Evolutionary conservation across 2,888 invertebrate genomes (phyloP).

Genomic region (Pantelozetes paolii): DNA sequence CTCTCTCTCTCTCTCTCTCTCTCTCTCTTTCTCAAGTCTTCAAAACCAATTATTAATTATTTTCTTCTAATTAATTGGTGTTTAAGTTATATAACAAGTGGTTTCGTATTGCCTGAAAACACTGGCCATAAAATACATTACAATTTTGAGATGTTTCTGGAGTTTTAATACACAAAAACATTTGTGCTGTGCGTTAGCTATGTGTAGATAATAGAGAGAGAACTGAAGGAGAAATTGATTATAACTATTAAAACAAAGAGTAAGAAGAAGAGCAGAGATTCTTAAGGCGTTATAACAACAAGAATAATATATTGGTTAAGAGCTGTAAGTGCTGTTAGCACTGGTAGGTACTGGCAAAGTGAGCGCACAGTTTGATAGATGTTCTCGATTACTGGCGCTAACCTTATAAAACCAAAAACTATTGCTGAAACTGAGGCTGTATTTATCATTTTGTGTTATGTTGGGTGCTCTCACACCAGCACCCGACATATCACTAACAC

Average conservation of each 20-base stretch:
- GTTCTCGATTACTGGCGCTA: constrained; percentile 28
- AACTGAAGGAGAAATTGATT: constrained; percentile 17
- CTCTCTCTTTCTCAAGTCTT: no score
- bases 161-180: not conserved
- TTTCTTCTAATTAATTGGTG: not conserved
- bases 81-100: not conserved
- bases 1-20: no score
- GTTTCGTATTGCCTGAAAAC: not conserved
- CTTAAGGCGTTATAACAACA: constrained; percentile 4
- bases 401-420: constrained; percentile 24
- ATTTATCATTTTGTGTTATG: constrained; percentile 20
- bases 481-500: constrained; percentile 1
- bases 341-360: no score
- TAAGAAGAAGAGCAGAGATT: not conserved
- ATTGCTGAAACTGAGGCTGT: constrained; percentile 5
- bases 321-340: not conserved
- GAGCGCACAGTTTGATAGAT: constrained; percentile 4
- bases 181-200: not conserved
- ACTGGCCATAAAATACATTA: not conserved
- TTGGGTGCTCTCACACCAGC: not conserved
- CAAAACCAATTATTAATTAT: not conserved
- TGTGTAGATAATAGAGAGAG: not conserved
- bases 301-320: not conserved
- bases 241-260: not conserved
- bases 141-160: not conserved